These are phyloP conservation scores for Ifrita kowaldi DNA, from an alignment of 2,113 vertebrate genomes.

Conservation along the genomic window DNA sequence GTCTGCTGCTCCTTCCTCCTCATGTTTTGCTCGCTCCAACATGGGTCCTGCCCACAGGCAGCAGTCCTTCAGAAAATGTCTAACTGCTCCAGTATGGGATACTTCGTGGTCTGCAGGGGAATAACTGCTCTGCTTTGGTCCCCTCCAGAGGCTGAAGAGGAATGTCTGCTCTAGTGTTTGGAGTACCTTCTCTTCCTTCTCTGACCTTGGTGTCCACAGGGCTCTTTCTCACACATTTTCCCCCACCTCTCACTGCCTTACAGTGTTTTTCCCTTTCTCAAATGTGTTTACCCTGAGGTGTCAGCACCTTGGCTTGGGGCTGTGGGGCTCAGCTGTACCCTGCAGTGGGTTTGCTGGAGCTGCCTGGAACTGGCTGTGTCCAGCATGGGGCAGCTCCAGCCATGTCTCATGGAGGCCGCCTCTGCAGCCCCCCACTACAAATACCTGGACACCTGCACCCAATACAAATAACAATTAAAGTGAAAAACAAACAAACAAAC, in stretches of 20 bases:
- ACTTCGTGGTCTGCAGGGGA: not conserved
- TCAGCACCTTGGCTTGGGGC: too few species aligned
- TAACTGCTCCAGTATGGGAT: not conserved
- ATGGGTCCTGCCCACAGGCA: not conserved
- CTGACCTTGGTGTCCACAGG: not conserved
- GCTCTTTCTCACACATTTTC: not conserved
- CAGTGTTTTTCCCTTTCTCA: not conserved
- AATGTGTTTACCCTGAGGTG: not conserved
- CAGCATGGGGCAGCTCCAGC: not conserved
- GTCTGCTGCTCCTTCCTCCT: not conserved
- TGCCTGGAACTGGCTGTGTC: not conserved
- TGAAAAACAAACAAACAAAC: not conserved
- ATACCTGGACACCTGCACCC: fast-evolving
- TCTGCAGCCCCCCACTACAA: fast-evolving
- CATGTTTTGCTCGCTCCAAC: not conserved
- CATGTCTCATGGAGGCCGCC: too few species aligned
- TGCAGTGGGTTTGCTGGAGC: not conserved
- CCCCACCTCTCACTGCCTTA: too few species aligned
- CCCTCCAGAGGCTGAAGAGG: not conserved
- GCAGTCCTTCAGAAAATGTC: not conserved
- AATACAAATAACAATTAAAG: not conserved
- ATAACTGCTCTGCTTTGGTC: not conserved
- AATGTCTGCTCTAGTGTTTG: not conserved
- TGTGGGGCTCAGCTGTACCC: not conserved
- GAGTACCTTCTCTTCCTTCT: not conserved